Evolutionary conservation across 2,797 vertebrate genomes (phyloP).

Genomic region (Coluber constrictor): DNA sequence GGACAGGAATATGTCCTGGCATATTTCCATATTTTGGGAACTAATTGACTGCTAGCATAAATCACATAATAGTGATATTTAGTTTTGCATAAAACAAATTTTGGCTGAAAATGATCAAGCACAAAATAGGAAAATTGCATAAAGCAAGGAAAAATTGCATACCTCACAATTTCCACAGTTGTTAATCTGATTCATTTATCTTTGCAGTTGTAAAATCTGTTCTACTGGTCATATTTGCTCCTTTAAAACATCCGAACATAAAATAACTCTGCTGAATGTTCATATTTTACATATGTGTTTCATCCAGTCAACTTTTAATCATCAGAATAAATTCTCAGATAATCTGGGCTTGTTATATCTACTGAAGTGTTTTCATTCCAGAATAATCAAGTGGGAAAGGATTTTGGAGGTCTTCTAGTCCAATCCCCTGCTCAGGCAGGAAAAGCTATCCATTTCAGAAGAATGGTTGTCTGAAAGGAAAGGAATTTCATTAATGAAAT

Average conservation of each 20-base stretch:
- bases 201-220: neutral
- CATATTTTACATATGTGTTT: neutral
- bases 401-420: neutral
- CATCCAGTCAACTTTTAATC: neutral
- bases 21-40: neutral
- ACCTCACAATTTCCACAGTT: neutral
- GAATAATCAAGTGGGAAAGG: neutral
- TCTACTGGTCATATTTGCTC: neutral
- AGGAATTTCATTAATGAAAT: neutral
- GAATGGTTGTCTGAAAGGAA: neutral
- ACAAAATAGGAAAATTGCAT: neutral
- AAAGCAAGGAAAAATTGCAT: neutral
- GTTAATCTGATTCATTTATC: neutral
- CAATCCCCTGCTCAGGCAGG: neutral
- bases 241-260: neutral
- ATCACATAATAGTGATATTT: neutral
- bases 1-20: neutral
- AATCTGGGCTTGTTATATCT: neutral
- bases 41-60: neutral
- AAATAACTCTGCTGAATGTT: neutral
- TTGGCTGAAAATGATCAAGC: neutral
- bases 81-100: neutral
- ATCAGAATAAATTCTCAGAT: neutral
- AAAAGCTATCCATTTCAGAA: neutral
- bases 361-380: neutral